These are phyloP conservation scores for Oligia strigilis DNA, from an alignment of 2,888 invertebrate genomes.

Conservation along the genomic window DNA sequence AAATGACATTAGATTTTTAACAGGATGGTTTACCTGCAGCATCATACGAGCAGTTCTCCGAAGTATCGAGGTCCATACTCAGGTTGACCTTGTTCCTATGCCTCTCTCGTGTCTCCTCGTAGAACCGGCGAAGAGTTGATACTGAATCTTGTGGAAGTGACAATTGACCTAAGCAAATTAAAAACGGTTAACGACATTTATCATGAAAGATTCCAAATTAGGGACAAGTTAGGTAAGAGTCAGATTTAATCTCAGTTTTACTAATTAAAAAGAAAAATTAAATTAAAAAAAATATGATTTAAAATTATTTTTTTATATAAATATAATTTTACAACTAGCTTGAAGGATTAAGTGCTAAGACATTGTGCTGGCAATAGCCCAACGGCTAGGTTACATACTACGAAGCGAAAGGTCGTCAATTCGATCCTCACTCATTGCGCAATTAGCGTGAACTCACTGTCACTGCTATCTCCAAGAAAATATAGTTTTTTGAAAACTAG, in stretches of 20 bases:
- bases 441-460: too few relatives aligned
- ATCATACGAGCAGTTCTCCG: constrained; percentile 76
- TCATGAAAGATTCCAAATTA: not conserved
- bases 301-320: too few relatives aligned
- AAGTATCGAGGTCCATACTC: constrained; percentile 79
- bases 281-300: too few relatives aligned
- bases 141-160: constrained; percentile 78
- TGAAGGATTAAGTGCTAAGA: too few relatives aligned
- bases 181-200: not conserved
- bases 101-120: constrained; percentile 73
- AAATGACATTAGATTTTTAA: not conserved
- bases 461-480: not conserved
- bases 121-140: constrained; percentile 75
- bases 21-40: constrained; percentile 67
- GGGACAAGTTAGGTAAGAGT: not conserved
- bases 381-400: not conserved
- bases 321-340: too few relatives aligned
- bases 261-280: too few relatives aligned
- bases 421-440: too few relatives aligned
- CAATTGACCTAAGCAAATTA: constrained; percentile 62
- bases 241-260: not conserved
- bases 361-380: not conserved
- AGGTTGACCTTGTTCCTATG: constrained; percentile 73
- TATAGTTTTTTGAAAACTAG: too few relatives aligned
- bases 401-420: not conserved